A percentile compares a stretch with the other conserved stretches of the same genome.
These are phyloP conservation scores for Origma solitaria DNA, from an alignment of 2,113 vertebrate genomes.

Conservation along the genomic window DNA sequence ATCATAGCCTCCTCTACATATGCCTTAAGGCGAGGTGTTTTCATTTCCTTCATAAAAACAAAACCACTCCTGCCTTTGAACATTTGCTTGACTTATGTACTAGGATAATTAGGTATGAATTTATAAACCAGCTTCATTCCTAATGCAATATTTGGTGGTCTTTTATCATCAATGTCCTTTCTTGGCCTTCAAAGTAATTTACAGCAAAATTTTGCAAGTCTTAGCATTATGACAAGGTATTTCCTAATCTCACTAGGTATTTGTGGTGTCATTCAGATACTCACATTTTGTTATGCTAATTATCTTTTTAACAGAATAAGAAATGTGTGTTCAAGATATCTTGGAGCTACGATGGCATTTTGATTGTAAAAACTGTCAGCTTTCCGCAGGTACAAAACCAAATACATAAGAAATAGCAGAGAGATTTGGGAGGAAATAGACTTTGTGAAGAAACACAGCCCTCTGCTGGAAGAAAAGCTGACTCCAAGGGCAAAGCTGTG, in stretches of 20 bases:
- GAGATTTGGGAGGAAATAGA: constrained; percentile 65
- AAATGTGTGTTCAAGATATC: constrained; percentile 66
- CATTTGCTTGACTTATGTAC: neutral
- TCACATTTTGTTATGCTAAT: neutral
- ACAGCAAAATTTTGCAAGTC: neutral
- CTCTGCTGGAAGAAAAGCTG: constrained; percentile 76
- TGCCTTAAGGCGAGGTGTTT: neutral
- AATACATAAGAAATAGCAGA: constrained; percentile 34
- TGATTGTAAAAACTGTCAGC: constrained; percentile 46
- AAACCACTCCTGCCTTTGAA: neutral
- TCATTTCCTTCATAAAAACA: neutral
- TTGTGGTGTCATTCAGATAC: neutral
- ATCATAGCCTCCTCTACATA: neutral
- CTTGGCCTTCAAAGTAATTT: neutral
- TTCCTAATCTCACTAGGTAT: neutral
- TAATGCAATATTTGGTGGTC: neutral
- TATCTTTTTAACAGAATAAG: constrained; percentile 68
- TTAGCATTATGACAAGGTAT: neutral
- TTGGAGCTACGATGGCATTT: constrained; percentile 73
- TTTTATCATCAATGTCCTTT: neutral
- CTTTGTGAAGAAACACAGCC: constrained; percentile 73
- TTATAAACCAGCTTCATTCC: neutral
- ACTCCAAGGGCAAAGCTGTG: constrained; percentile 47
- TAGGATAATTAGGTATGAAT: neutral
- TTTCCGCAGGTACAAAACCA: constrained; percentile 45